Evolutionary conservation across 2,113 vertebrate species (phyloP).

Genomic region (Orthonyx spaldingii): DNA sequence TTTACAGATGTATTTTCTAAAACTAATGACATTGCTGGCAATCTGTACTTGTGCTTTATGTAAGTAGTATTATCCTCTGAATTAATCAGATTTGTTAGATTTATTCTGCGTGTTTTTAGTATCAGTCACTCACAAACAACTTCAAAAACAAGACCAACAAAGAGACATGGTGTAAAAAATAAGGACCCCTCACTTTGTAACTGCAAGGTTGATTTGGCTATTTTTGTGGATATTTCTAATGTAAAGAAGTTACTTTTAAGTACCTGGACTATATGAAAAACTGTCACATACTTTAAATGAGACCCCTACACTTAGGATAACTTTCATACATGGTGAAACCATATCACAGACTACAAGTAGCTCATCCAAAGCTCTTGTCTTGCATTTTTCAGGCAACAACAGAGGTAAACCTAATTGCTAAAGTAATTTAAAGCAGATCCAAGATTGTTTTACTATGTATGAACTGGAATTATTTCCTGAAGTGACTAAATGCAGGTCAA

Average conservation of each 20-base stretch:
- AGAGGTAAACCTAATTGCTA: not conserved
- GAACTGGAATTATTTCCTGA: not conserved
- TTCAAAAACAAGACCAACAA: not conserved
- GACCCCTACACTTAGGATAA: not conserved
- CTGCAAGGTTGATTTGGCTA: not conserved
- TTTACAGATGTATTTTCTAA: not conserved
- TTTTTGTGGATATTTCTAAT: not conserved
- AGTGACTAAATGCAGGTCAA: not conserved
- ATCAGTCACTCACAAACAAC: not conserved
- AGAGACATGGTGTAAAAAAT: not conserved
- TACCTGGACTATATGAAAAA: not conserved
- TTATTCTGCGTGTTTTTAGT: not conserved
- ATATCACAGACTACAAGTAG: not conserved
- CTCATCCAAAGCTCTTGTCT: not conserved
- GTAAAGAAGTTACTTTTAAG: not conserved
- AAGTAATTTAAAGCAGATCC: not conserved
- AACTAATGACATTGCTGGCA: not conserved
- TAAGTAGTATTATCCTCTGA: conserved; percentile 14
- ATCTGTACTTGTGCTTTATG: not conserved
- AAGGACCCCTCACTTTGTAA: not conserved
- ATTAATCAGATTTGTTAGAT: conserved; percentile 49
- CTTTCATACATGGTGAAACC: not conserved
- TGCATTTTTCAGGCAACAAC: not conserved
- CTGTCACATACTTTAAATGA: not conserved
- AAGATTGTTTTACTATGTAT: not conserved